Evolutionary conservation across 2,113 vertebrate species (phyloP), one percentile per base, ranked within the genome.

Genomic region (Clarias magur): DNA sequence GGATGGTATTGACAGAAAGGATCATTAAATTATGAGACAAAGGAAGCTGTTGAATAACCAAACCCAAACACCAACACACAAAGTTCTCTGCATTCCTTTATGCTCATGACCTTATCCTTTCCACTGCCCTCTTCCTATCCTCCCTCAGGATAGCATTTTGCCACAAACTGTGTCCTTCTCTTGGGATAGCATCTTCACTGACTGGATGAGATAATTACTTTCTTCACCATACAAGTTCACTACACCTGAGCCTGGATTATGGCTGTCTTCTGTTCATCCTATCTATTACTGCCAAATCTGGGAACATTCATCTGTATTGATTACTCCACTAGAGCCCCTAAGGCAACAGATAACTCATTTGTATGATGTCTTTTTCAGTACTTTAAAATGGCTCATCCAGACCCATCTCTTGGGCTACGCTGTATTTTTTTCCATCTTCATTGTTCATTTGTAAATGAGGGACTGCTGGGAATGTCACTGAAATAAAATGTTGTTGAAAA

Each of bases 91-190:
- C 80, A 59, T 56, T 89, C 88, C 83, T 59, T 72, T 54, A 62
- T 88, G 86, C 9, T 84, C 57, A 65, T 68, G 13, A 81, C 62
- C 42, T 82, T 84, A 63, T 42, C 59, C 63, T 62, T 27, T 84
- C 67, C 30, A 79, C 53, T 42, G 25, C 76, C 83, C 85, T 79
- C 54, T 34, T 80, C 70, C 84, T 59, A 76, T 56, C 79, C 67
- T 81, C 67, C 62, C 59, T n/a, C 62, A 65, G 76, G 72, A 85
- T 82, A 84, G 73, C 82, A 65, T 81, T 90, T 78, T 83, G 65
- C 87, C 81, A 67, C 60, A 42, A 56, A 84, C 7, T 87, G 73
- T 53, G 48, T 0, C 27, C 19, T 82, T 80, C 78, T 86, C 79
- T 42, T 79, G 21, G 73, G 63, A 53, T 15, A 63, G 11, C 70